Base-by-base conservation (phyloP, 1,140 invertebrate species). In the Drosophila ficusphila region DNA sequence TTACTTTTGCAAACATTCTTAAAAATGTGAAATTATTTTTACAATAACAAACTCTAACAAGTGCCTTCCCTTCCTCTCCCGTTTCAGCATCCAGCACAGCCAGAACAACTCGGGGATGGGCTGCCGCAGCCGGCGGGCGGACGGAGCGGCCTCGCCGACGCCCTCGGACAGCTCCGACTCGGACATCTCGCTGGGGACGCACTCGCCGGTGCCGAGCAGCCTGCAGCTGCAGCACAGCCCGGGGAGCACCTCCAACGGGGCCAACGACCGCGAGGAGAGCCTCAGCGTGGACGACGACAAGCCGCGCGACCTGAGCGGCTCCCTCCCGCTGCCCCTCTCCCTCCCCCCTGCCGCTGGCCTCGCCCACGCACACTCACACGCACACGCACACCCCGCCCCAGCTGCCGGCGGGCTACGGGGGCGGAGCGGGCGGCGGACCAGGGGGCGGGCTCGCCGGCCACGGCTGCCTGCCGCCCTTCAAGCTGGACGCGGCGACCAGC, bases 151-250 rank as follows among this genome's bases (percentile, higher is more conserved):
- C 5, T 91, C 91, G 18, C 91, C 91, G 12, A 90, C 83, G 14
- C 86, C 90, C 19, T 91, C 91, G 46, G 90, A 93, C 5, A 93
- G 93, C 60, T 92, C 92, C 38, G 93, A 93, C 60, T 93, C 92
- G 44, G 92, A 93, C 67, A 93, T 93, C 52, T 93, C 92, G 11
- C 74, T 93, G 54, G 93, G 93, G 27, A 93, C 93, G 2, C 93
- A 93, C 62, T 93, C 93, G 11, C 93, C 93, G 0, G 92, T 93
- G 42, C 91, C 92, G 23, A 91, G 90, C 47, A 91, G 88, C 56
- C 46, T 91, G 39, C 90, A 91, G 31, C 58, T 91, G 51, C 91
- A 91, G 58, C 90, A 91, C 44, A 91, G 91, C 68, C 91, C 91
- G 2, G 91, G 90, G 16, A 91, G 90, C 56, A 90, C 88, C 38